phyloP scores from a whole-genome alignment of 2,797 vertebrate species.

The Spea hammondii region DNA sequence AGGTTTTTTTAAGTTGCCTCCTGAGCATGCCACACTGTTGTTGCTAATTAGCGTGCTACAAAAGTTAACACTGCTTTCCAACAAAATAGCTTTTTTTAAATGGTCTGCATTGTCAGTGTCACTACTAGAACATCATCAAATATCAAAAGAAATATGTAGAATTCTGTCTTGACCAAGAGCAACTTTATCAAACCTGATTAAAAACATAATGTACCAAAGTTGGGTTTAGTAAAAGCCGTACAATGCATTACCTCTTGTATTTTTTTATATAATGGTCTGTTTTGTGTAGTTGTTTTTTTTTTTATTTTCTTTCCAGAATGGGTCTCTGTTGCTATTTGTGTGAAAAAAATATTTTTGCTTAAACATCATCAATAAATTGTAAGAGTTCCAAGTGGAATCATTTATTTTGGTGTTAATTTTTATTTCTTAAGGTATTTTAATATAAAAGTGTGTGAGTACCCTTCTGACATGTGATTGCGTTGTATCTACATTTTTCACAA shows the following conservation, averaged over 20 bases:
- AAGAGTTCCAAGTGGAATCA: constrained; percentile 41
- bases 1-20: constrained; percentile 15
- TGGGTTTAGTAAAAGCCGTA: constrained; percentile 7
- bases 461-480: no score
- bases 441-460: no score
- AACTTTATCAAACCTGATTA: not conserved
- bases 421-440: not conserved
- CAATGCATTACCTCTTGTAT: constrained; percentile 23
- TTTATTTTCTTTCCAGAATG: not conserved
- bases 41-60: constrained; percentile 2
- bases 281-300: not conserved
- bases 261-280: not conserved
- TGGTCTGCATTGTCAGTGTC: constrained; percentile 11
- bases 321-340: constrained; percentile 23
- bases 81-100: not conserved
- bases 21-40: not conserved
- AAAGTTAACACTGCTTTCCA: constrained; percentile 11
- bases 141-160: not conserved
- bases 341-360: constrained; percentile 41
- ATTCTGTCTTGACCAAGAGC: constrained; percentile 9
- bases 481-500: no score
- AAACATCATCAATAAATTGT: constrained; percentile 45
- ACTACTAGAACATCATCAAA: not conserved
- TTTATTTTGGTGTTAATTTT: not conserved
- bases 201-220: constrained; percentile 33